Base-by-base conservation (phyloP, 2,888 invertebrate species). In the Ennomos fuscantarius region DNA sequence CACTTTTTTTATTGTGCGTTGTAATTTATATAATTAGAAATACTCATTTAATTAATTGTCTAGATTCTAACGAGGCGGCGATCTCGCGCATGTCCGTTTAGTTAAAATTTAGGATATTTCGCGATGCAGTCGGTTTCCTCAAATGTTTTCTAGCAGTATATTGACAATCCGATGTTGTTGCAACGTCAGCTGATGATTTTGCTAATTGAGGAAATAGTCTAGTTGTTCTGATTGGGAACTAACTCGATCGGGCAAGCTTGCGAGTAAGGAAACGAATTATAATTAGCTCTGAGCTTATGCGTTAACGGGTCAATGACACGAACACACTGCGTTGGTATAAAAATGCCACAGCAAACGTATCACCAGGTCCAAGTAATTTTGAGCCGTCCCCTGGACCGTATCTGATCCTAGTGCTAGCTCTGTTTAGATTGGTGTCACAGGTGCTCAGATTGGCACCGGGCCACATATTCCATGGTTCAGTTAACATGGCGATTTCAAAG, bases 221-320 rank as follows among this genome's bases (percentile, higher is more conserved):
- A 48, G 58, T 51, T 50, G 49, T 56, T 50, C 35, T 56, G 65
- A 60, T 60, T 41, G 66, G 55, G 41, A 55, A 61, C 43, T 59
- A 8, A 61, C 51, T 57, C 57, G 60, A 62, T 55, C 42, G 42
- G 56, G 47, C 65, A 65, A 65, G 63, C 63, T 56, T 65, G 75
- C 73, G 46, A 70, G 74, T 79, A 80, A 82, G 84, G 84, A 87
- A 85, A 82, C 76, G 35, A 71, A 76, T 84, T 88, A 89, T 86
- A 87, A 89, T 90, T 89, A 89, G 85, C 81, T 76, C 79, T 77
- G 72, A 81, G 69, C 81, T 79, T 79, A 84, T 85, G 84, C 84
- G 85, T 87, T 87, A 87, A 84, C 79, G 74, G 90, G 89, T 88
- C 90, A 90, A 87, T 89, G 90, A 90, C 90, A 87, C 81, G 69